Evolutionary conservation across 2,797 vertebrate genomes (phyloP).

Genomic region (Lemur catta): DNA sequence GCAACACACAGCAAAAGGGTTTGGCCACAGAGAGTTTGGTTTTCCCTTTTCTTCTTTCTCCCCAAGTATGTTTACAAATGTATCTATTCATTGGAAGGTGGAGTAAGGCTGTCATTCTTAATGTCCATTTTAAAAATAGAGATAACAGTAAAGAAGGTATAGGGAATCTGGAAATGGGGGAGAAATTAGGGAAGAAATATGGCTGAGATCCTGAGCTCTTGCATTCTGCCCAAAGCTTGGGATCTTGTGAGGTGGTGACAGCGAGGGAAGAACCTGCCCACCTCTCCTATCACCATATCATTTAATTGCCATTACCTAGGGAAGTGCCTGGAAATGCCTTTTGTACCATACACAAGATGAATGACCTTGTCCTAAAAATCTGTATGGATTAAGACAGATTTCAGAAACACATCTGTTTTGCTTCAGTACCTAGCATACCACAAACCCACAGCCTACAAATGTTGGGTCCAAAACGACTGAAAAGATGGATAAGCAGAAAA

Average conservation of each 20-base stretch:
- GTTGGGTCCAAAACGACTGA: conserved; percentile 3
- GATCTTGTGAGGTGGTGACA: not conserved
- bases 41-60: not conserved
- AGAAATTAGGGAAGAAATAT: too few relatives aligned
- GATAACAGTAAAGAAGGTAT: not conserved
- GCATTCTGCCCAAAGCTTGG: not conserved
- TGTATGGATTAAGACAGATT: conserved; percentile 49
- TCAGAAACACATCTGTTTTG: conserved; percentile 62
- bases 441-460: not conserved
- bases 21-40: not conserved
- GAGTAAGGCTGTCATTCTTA: not conserved
- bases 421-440: conserved; percentile 31
- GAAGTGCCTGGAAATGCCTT: conserved; percentile 67
- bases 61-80: not conserved
- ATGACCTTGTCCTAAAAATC: conserved; percentile 57
- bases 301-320: conserved; percentile 61
- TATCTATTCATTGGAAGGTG: not conserved
- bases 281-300: not conserved
- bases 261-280: not conserved
- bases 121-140: not conserved
- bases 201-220: not conserved
- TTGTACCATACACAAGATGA: conserved; percentile 67
- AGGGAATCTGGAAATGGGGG: not conserved
- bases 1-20: not conserved
- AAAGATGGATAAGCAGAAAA: conserved; percentile 47